Base-by-base conservation (phyloP, 2,888 invertebrate genomes). In the Arctia plantaginis region DNA sequence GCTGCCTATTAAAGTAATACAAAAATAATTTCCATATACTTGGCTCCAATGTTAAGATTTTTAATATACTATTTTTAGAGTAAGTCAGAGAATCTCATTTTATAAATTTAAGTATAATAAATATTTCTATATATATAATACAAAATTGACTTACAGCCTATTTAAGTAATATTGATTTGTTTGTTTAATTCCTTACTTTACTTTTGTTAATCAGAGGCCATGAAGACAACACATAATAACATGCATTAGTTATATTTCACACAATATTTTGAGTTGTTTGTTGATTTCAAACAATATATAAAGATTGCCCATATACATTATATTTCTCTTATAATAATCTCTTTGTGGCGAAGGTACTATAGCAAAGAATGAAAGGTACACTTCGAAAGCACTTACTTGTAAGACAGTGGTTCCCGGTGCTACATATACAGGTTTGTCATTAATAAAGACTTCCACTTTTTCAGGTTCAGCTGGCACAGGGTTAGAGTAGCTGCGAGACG, bases 351-450 rank as follows among this genome's bases (percentile, higher is more conserved):
- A 12, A 59, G n/a, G n/a, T 51, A n/a, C 15, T 7, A n/a, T n/a
- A 35, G 6, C 0, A 41, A 3, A 27, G 27, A 30, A 62, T 59
- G 27, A 15, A 41, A 20, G 12, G 12, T n/a, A 51, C 44, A 1
- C 4, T 33, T 62, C 59, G n/a, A 15, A n/a, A 51, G 55, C 23
- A 68, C 79, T 89, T 92, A 98, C 99, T 97, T 99, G 99, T 78
- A 99, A 95, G 39, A 99, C 99, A 66, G 99, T 99, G 47, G 99
- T 99, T 73, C 99, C 99, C 41, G 99, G 99, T 66, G 98, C 97
- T 59, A 99, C 99, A 89, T 98, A 95, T 1, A 99, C 99, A 80
- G 98, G 97, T 92, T 99, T 98, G 92, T 99, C 99, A 96, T 99
- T 99, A 87, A 99, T 98, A 94, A 99, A 99, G 68, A 99, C 98